Evolutionary conservation across 1,140 invertebrate species (phyloP), one percentile per base, ranked within the genome.

Genomic region (Zelostemma sp.): DNA sequence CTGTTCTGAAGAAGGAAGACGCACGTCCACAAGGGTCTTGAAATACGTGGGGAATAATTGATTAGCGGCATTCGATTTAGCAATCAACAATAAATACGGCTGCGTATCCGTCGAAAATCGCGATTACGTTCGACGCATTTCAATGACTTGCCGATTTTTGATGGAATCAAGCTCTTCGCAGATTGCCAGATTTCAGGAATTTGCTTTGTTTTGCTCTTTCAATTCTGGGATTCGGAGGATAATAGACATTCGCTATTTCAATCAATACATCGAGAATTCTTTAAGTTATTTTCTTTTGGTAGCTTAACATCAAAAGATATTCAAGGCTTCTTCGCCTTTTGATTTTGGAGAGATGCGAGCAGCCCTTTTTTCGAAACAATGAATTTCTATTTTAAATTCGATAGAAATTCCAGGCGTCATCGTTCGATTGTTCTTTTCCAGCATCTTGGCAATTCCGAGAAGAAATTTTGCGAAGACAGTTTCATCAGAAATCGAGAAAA

Each of bases 1-100:
- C 33, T 58, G 43, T 58, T 50, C 72, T 68, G 48, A 69, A 64
- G 71, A 71, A 66, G 72, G 68, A 66, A 68, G 60, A 60, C 62
- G 70, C 76, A 75, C 76, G 73, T 73, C 54, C 50, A 53, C 47
- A 48, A 63, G 53, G 28, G n/a, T 60, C 40, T 53, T 54, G 71
- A 75, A 67, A 48, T 78, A 78, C 70, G 73, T 68, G 57, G 54
- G 38, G 79, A 82, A 82, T 80, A 80, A 82, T 75, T 80, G 68
- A 82, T 80, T 78, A 81, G 76, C 74, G 73, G 74, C 67, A 14
- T 74, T 75, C 63, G 75, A 76, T 80, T 81, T 76, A 76, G 80
- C 76, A 75, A 80, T 78, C 68, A 55, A 74, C 73, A 75, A 73
- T 76, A 68, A 77, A 79, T 72, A 79, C 76, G 77, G 74, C 65